phyloP scores from a whole-genome alignment of 2,888 invertebrate species.

The Luperina testacea region DNA sequence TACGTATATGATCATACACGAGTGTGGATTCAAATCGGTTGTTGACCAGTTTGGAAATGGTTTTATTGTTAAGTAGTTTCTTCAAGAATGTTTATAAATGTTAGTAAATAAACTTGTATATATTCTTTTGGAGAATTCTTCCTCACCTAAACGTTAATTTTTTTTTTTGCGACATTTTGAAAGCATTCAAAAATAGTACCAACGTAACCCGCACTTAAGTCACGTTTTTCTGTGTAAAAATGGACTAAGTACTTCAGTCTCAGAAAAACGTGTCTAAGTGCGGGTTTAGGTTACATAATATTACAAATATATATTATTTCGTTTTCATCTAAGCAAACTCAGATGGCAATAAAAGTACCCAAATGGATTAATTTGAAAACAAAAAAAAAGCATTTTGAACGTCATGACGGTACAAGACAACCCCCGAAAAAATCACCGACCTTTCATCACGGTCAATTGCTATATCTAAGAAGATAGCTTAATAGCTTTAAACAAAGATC shows the following conservation, averaged over 20 bases:
- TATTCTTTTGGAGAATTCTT: neutral
- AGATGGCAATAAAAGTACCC: neutral
- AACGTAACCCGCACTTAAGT: too few relatives aligned
- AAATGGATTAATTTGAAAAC: neutral
- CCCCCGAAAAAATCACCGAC: neutral
- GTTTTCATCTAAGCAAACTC: neutral
- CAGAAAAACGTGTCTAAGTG: too few relatives aligned
- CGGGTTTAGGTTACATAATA: too few relatives aligned
- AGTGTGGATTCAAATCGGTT: constrained; percentile 18
- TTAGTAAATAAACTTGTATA: too few relatives aligned
- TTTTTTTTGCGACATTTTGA: neutral
- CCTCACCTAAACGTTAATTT: neutral
- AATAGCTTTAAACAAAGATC: constrained; percentile 12
- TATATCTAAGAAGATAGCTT: neutral
- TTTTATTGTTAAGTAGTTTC: constrained; percentile 5
- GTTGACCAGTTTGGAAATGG: constrained; percentile 34
- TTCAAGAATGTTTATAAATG: constrained; percentile 4
- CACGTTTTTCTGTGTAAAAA: too few relatives aligned
- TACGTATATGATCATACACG: constrained; percentile 26
- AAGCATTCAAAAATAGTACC: neutral
- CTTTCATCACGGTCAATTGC: neutral
- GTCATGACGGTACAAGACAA: neutral
- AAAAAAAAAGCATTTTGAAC: neutral
- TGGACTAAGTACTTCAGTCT: too few relatives aligned
- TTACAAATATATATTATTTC: too few relatives aligned